Base-by-base conservation (phyloP, 2,113 vertebrate genomes). In the Etheostoma spectabile region DNA sequence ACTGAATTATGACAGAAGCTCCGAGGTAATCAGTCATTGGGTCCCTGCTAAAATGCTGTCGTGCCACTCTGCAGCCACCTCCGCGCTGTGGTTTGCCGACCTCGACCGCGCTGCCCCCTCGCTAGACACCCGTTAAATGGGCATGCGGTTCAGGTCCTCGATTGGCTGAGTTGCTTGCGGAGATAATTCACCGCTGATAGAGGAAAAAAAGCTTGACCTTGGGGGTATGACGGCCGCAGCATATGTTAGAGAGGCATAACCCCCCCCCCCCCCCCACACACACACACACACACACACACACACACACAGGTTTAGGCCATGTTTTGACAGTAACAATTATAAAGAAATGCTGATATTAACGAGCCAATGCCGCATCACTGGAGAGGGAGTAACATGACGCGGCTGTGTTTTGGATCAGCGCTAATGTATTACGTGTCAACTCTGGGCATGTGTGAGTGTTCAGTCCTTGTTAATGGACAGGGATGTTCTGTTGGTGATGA, bases 1-100 rank as follows among this genome's bases (percentile, higher is more conserved):
- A 61, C 89, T 95, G 95, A 96, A 95, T 96, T 95, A 95, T 95
- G 94, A 93, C 87, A 93, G 80, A 84, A 87, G 93, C 94, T 90
- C 74, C 13, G 85, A 92, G 93, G 94, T 94, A 91, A 95, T 95
- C 95, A 93, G 89, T 96, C 94, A 95, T 91, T 90, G 92, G 91
- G 80, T 73, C 66, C 69, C 74, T 65, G 89, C 89, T 82, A 91
- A 91, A 91, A 89, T 73, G 85, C 81, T 74, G 88, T 68, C n/a
- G 79, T 49, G 64, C 71, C 12, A 63, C 86, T 83, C 87, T 3
- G 62, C 81, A 66, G 89, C 80, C 82, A 24, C 82, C 79, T 81
- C 66, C 22, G 60, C 3, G 70, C 92, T 77, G 85, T 73, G 81
- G 87, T 88, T 88, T 77, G 87, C 84, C 61, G 92, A 94, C 94